A percentile compares a stretch with the other conserved stretches of the same genome.
Evolutionary conservation across 1,140 invertebrate species (phyloP).

Genomic region (Helicorthomorpha holstii): DNA sequence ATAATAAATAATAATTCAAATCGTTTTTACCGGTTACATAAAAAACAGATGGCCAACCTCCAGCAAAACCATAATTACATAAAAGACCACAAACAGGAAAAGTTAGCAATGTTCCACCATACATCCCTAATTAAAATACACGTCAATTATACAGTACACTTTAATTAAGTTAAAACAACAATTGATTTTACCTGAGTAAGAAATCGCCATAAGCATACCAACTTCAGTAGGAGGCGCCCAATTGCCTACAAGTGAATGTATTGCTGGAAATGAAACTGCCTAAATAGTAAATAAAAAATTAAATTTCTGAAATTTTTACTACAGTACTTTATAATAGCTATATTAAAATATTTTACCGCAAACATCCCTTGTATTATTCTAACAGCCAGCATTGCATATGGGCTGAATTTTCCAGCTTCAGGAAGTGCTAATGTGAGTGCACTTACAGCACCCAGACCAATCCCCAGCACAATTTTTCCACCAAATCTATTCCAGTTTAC

Average conservation of each 20-base stretch:
- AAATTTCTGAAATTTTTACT: background rate
- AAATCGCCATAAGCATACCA: slow-evolving; percentile 22
- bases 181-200: slow-evolving; percentile 22
- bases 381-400: slow-evolving; percentile 22
- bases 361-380: slow-evolving; percentile 26
- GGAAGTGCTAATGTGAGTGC: slow-evolving; percentile 26
- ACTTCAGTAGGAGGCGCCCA: slow-evolving; percentile 34
- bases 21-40: slow-evolving; percentile 20
- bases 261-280: slow-evolving; percentile 35
- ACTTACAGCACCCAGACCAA: slow-evolving; percentile 21
- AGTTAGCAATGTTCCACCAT: slow-evolving; percentile 24
- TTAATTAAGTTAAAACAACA: background rate
- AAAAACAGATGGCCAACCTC: slow-evolving; percentile 29
- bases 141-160: background rate
- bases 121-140: slow-evolving; percentile 11
- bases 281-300: slow-evolving; percentile 13
- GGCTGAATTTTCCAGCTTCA: slow-evolving; percentile 22
- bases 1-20: background rate
- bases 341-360: slow-evolving; percentile 13
- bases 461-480: slow-evolving; percentile 21
- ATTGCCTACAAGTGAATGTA: slow-evolving; percentile 33
- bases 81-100: slow-evolving; percentile 26
- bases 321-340: background rate
- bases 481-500: slow-evolving; percentile 18
- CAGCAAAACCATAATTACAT: slow-evolving; percentile 23